Conservation (phyloP, 1,140 invertebrate genomes). For the Atopsyche davidsoni region DNA sequence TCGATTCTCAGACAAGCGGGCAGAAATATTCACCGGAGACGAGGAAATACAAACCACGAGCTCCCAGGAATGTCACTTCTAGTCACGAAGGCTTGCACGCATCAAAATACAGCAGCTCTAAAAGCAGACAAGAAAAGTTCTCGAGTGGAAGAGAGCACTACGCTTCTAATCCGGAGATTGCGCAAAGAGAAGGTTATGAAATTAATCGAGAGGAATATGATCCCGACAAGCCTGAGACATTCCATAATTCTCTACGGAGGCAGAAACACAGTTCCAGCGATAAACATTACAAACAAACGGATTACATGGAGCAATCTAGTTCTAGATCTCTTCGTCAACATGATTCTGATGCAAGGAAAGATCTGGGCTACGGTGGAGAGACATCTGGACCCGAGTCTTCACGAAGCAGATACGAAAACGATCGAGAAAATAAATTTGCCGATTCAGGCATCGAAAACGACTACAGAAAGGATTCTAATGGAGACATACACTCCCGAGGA, state of each 20-base stretch:
- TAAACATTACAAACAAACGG: conserved; percentile 43
- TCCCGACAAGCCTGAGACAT: conserved; percentile 43
- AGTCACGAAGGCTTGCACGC: conserved; percentile 46
- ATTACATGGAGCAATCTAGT: conserved; percentile 34
- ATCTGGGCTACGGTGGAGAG: conserved; percentile 36
- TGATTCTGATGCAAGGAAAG: conserved; percentile 36
- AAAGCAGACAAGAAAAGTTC: conserved; percentile 42
- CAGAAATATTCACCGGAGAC: conserved; percentile 54
- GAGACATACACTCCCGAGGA: conserved; percentile 43
- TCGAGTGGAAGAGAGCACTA: conserved; percentile 49
- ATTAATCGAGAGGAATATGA: conserved; percentile 37
- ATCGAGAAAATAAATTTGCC: conserved; percentile 56
- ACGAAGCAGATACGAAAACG: conserved; percentile 44
- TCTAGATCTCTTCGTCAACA: conserved; percentile 37
- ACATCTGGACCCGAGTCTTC: conserved; percentile 44
- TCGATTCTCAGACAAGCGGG: conserved; percentile 55
- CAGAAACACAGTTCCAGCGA: conserved; percentile 38
- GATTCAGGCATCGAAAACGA: conserved; percentile 77
- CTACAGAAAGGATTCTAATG: conserved; percentile 64
- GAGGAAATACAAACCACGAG: conserved; percentile 42
- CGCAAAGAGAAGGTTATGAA: conserved; percentile 34
- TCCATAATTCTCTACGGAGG: conserved; percentile 49
- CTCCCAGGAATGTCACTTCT: conserved; percentile 43
- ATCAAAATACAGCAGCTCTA: conserved; percentile 41
- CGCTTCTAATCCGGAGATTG: conserved; percentile 53